Conservation (phyloP, 2,797 vertebrate species). For the Propithecus deckenii region DNA sequence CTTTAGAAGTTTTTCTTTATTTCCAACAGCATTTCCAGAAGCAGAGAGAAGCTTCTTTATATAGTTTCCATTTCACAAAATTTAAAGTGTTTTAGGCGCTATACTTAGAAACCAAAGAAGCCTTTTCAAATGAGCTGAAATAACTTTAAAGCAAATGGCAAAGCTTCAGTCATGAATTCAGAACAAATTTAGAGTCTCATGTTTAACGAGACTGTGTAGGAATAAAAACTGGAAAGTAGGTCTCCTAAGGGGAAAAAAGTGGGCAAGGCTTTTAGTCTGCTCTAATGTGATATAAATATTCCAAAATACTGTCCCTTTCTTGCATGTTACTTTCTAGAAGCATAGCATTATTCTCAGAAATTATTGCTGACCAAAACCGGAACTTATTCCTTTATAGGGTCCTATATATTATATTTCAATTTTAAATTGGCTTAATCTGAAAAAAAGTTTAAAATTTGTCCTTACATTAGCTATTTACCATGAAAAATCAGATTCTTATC, state of each 20-base stretch:
- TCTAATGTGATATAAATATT: not conserved
- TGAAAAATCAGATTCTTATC: not conserved
- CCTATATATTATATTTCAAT: not conserved
- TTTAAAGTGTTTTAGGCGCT: conserved; percentile 12
- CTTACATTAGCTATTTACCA: not conserved
- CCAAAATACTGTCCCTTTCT: not conserved
- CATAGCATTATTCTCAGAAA: conserved; percentile 13
- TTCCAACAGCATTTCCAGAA: too few relatives aligned
- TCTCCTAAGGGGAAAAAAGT: not conserved
- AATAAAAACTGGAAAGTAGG: conserved; percentile 49
- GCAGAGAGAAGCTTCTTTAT: conserved; percentile 10
- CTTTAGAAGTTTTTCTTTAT: conserved; percentile 41
- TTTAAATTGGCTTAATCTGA: conserved; percentile 3
- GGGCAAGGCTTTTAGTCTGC: not conserved
- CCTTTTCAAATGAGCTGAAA: conserved; percentile 51
- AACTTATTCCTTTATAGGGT: not conserved
- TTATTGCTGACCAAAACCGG: not conserved
- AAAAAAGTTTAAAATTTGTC: not conserved
- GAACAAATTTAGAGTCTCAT: conserved; percentile 59
- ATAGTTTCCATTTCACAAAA: conserved; percentile 44
- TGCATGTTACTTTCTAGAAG: not conserved
- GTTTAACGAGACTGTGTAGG: conserved; percentile 46
- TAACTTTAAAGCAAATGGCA: conserved; percentile 63
- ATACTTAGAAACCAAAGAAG: conserved; percentile 60
- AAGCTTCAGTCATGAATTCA: conserved; percentile 53